phyloP scores from a whole-genome alignment of 2,113 vertebrate genomes.

The Stigmatopora nigra region DNA sequence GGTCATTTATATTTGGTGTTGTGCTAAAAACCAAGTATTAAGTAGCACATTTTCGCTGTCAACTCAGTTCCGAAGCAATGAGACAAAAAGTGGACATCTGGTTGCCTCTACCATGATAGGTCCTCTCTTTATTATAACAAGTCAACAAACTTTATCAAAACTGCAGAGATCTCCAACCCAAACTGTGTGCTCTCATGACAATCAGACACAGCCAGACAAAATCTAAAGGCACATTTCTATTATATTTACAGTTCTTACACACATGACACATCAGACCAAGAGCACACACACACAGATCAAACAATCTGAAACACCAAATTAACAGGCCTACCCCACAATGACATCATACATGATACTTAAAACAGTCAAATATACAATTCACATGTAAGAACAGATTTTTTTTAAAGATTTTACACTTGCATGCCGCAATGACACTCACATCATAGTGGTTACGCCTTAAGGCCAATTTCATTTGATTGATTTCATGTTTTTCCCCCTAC shows the following conservation, averaged over 20 bases:
- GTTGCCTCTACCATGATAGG: conserved; percentile 41
- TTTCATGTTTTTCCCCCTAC: not conserved
- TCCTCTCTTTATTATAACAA: conserved; percentile 68
- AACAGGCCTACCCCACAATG: conserved; percentile 24
- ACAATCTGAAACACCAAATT: conserved; percentile 26
- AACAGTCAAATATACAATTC: conserved; percentile 35
- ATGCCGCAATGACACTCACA: conserved; percentile 12
- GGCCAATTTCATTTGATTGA: not conserved
- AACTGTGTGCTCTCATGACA: conserved; percentile 18
- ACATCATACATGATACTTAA: conserved; percentile 26
- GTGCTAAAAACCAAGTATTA: no score
- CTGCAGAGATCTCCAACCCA: conserved; percentile 37
- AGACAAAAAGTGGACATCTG: conserved; percentile 3
- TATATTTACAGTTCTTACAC: conserved; percentile 65
- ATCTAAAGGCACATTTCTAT: conserved; percentile 62
- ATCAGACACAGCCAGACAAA: conserved; percentile 18
- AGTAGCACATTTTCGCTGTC: not conserved
- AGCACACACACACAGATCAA: conserved; percentile 14
- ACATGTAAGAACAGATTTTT: conserved; percentile 21
- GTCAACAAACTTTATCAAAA: conserved; percentile 65
- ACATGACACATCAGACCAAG: conserved; percentile 30
- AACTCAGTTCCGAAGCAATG: not conserved
- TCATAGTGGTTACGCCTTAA: not conserved
- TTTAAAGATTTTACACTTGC: conserved; percentile 5
- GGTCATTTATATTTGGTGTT: no score